A percentile compares a stretch with the other conserved stretches of the same genome.
phyloP scores from a whole-genome alignment of 2,797 vertebrate genomes.

The Argya squamiceps region DNA sequence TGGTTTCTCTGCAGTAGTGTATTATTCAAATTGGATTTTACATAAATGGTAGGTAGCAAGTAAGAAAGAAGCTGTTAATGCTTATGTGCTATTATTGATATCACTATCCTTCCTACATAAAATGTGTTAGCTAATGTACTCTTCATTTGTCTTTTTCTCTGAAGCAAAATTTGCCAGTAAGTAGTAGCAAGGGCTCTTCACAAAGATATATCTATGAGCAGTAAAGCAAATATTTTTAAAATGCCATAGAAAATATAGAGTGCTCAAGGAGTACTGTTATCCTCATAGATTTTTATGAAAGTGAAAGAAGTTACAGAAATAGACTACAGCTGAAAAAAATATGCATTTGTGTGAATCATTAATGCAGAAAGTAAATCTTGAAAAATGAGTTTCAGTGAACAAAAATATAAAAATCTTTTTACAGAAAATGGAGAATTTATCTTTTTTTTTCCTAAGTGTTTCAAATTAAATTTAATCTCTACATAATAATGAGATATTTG shows the following conservation, averaged over 20 bases:
- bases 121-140: background rate
- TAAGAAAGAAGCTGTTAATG: background rate
- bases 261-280: background rate
- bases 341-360: background rate
- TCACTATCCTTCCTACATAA: background rate
- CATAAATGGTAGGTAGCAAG: background rate
- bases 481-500: background rate
- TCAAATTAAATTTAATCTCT: background rate
- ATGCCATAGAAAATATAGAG: background rate
- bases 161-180: background rate
- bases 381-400: background rate
- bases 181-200: background rate
- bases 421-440: background rate
- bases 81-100: background rate
- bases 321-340: background rate
- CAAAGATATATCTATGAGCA: background rate
- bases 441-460: background rate
- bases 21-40: background rate
- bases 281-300: background rate
- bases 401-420: background rate
- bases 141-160: background rate
- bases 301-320: background rate
- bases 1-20: background rate
- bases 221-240: background rate
- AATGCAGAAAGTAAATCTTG: background rate